These are phyloP conservation scores for Laupala kohalensis DNA, from an alignment of 1,140 invertebrate genomes.

Conservation along the genomic window DNA sequence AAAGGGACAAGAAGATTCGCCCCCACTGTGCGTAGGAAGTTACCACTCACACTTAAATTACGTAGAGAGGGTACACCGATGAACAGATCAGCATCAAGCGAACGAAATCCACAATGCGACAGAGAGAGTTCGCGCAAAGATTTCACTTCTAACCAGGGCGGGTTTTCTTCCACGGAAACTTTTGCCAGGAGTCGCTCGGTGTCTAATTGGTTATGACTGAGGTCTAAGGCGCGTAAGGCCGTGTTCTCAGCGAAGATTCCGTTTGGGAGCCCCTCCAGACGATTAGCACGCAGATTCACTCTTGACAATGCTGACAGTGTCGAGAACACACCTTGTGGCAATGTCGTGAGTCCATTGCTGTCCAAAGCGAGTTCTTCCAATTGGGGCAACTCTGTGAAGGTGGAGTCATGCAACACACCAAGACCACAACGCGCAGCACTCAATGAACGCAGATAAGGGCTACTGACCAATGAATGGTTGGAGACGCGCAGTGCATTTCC, in stretches of 20 bases:
- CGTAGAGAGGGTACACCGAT: not conserved
- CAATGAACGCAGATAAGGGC: no score
- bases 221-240: not conserved
- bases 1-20: not conserved
- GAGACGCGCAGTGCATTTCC: not conserved
- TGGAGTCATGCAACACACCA: not conserved
- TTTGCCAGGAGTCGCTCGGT: no score
- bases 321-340: not conserved
- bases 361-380: not conserved
- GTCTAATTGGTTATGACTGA: not conserved
- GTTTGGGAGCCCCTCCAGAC: not conserved
- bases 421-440: not conserved
- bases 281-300: not conserved
- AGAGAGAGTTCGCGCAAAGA: no score
- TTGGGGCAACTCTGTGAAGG: not conserved
- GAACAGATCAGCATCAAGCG: no score
- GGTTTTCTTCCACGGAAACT: no score
- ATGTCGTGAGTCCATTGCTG: not conserved
- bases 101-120: not conserved
- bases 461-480: no score
- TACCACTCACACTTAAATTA: not conserved
- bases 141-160: not conserved
- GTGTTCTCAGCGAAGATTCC: not conserved
- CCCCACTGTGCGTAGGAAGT: not conserved
- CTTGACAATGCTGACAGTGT: not conserved